Evolutionary conservation across 2,797 vertebrate species (phyloP).

Genomic region (Anguilla anguilla): DNA sequence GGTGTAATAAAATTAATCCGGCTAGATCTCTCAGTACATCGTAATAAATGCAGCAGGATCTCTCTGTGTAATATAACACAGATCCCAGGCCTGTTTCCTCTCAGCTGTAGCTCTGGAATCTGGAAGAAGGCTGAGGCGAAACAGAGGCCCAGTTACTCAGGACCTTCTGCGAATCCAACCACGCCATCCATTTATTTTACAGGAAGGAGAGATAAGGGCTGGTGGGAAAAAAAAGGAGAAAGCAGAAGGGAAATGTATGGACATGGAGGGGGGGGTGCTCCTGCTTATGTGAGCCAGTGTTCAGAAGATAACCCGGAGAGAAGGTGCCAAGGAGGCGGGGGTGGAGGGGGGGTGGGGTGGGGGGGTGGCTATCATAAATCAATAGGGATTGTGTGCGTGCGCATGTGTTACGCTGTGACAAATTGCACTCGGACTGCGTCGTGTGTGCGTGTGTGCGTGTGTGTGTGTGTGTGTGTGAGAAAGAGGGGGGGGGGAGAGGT

Average conservation of each 20-base stretch:
- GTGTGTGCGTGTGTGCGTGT: not conserved
- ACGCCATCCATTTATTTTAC: not conserved
- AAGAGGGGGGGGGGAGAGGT: not conserved
- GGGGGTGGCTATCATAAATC: not conserved
- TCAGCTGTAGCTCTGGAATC: constrained; percentile 3
- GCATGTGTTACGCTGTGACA: not conserved
- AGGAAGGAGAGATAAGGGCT: not conserved
- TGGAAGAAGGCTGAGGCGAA: not conserved
- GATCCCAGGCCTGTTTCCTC: not conserved
- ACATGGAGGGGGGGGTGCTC: not conserved
- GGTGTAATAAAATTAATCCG: not conserved
- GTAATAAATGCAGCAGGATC: not conserved
- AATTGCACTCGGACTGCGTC: not conserved
- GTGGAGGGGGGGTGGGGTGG: not conserved
- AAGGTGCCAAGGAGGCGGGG: not conserved
- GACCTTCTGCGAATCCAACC: not conserved
- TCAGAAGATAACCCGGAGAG: constrained; percentile 1
- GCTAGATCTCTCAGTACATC: not conserved
- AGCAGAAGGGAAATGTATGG: not conserved
- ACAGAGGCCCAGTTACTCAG: not conserved
- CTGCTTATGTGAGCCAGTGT: not conserved
- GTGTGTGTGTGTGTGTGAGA: constrained; percentile 21
- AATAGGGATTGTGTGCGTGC: not conserved
- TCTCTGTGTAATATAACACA: not conserved
- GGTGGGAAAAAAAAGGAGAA: not conserved